Evolutionary conservation across 2,888 invertebrate species (phyloP), one percentile per base, ranked within the genome.

Genomic region (Apotomis betuletana): DNA sequence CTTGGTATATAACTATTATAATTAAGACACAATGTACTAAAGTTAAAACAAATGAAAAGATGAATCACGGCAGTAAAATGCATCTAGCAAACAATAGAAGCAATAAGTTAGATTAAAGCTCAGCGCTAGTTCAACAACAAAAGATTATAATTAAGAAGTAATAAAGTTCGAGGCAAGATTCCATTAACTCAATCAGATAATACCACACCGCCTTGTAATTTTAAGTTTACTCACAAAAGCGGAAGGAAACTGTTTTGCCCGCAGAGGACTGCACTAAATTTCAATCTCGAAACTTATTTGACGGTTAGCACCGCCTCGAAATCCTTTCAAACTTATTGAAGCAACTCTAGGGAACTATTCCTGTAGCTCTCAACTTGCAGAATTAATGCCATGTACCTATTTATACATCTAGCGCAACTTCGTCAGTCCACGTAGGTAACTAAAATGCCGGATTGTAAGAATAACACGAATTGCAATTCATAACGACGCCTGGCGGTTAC

Each of bases 291-390:
- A 86, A 85, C 82, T 85, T 85, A 82, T 84, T 84, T 83, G 80
- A 83, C 80, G 80, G 77, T 80, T 79, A 76, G 78, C 81, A 77
- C 79, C 78, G 78, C 80, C 81, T 80, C 79, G 76, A 83, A 87
- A 85, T 84, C 82, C 83, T 85, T 84, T 83, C 79, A 83, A 85
- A 87, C 77, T 85, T 83, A 84, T 85, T 84, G 82, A 82, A 80
- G 81, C 77, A 81, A 81, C 76, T 82, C 75, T 75, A 74, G 68
- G 75, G 78, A 72, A 72, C 72, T 68, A 79, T 77, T 79, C 74
- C 75, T 73, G 64, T 70, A 54, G 64, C 57, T 67, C 68, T 71
- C 73, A 65, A 77, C 72, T 74, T 63, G 64, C 67, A 58, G 58
- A 70, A 58, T 74, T 58, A 62, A 67, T 69, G 57, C 55, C 52